Conservation (phyloP, 1,140 invertebrate genomes). For the Daktulosphaira vitifoliae region DNA sequence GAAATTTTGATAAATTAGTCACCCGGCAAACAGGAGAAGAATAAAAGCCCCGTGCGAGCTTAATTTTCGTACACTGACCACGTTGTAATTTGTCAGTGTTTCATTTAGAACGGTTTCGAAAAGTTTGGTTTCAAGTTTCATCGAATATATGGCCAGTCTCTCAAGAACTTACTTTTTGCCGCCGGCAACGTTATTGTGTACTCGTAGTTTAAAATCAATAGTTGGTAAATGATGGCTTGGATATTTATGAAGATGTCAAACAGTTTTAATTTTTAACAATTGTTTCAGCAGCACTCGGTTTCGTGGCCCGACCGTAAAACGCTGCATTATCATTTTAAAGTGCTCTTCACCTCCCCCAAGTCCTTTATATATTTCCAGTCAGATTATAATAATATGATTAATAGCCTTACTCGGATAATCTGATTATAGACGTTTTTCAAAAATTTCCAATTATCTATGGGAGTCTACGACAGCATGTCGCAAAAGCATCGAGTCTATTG, state of each 20-base stretch:
- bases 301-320: too few relatives aligned
- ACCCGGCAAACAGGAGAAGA: constrained; percentile 14
- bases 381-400: constrained; percentile 24
- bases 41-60: constrained; percentile 10
- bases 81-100: constrained; percentile 29
- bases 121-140: constrained; percentile 14
- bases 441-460: constrained; percentile 18
- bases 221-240: too few relatives aligned
- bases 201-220: too few relatives aligned
- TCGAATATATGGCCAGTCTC: too few relatives aligned
- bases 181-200: too few relatives aligned
- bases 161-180: too few relatives aligned
- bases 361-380: too few relatives aligned
- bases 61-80: constrained; percentile 27
- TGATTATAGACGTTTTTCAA: constrained; percentile 23
- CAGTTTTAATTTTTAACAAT: too few relatives aligned
- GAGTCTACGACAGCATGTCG: background rate
- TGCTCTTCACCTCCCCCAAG: too few relatives aligned
- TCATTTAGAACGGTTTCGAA: constrained; percentile 4
- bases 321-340: too few relatives aligned
- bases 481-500: constrained; percentile 12
- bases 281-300: too few relatives aligned
- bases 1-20: constrained; percentile 32
- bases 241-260: too few relatives aligned
- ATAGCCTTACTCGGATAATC: constrained; percentile 15